phyloP scores from a whole-genome alignment of 2,888 invertebrate species.

The Brachypalpus laphriformis region DNA sequence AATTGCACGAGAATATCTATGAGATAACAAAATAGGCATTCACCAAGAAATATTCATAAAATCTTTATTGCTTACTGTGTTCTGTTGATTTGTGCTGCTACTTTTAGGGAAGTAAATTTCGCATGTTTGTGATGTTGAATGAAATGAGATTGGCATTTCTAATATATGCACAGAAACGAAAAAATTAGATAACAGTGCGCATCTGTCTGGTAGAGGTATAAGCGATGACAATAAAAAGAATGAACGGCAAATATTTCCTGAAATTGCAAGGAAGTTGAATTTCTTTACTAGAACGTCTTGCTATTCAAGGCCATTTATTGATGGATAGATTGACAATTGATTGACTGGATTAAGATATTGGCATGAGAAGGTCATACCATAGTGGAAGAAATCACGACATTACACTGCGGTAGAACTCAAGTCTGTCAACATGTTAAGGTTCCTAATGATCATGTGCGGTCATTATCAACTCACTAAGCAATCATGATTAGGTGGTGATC shows the following conservation, averaged over 20 bases:
- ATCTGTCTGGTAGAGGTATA: neutral
- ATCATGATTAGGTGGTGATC: neutral
- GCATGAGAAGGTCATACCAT: neutral
- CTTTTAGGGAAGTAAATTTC: constrained; percentile 7
- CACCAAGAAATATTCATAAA: neutral
- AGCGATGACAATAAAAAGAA: neutral
- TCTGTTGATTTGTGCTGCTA: neutral
- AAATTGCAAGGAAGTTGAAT: constrained; percentile 15
- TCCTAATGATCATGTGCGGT: too few relatives aligned
- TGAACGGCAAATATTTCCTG: constrained; percentile 18
- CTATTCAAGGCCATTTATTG: neutral
- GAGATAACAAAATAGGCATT: neutral
- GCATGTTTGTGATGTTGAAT: neutral
- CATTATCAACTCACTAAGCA: neutral
- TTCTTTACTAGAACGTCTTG: neutral
- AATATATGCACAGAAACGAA: constrained; percentile 16
- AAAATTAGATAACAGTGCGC: constrained; percentile 1
- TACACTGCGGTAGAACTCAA: too few relatives aligned
- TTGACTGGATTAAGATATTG: neutral
- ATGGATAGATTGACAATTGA: neutral
- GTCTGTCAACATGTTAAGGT: too few relatives aligned
- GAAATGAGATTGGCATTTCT: constrained; percentile 7
- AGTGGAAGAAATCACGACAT: too few relatives aligned
- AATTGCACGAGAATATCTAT: constrained; percentile 30
- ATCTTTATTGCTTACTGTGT: neutral